Conservation (phyloP, 2,113 vertebrate genomes). For the Phycodurus eques region DNA sequence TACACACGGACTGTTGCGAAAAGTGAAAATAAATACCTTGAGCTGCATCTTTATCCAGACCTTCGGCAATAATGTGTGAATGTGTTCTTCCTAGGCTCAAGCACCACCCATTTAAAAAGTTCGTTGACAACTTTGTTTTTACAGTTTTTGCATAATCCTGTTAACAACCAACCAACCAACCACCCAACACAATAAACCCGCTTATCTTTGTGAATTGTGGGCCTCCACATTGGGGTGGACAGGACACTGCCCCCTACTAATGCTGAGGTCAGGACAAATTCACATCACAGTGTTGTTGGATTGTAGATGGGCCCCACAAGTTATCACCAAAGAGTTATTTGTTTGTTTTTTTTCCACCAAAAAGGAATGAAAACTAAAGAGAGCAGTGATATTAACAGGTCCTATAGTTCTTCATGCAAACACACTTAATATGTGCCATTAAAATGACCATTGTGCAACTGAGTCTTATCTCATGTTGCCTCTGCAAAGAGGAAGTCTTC, state of each 20-base stretch:
- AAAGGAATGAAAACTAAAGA: slow-evolving; percentile 1
- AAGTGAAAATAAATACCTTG: too few species aligned
- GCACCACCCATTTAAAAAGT: too few species aligned
- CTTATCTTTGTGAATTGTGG: not conserved
- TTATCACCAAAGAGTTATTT: not conserved
- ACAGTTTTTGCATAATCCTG: too few species aligned
- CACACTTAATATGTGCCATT: not conserved
- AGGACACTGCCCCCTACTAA: slow-evolving; percentile 12
- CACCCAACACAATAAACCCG: too few species aligned
- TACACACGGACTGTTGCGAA: too few species aligned
- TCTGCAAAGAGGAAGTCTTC: slow-evolving; percentile 27
- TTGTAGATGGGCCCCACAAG: slow-evolving; percentile 9
- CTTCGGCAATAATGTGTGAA: too few species aligned
- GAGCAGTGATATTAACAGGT: slow-evolving; percentile 1
- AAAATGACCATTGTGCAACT: slow-evolving; percentile 10
- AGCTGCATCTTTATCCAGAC: too few species aligned
- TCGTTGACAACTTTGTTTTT: too few species aligned
- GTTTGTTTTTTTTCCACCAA: not conserved
- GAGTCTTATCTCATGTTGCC: slow-evolving; percentile 21
- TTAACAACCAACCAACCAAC: too few species aligned
- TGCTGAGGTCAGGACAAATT: slow-evolving; percentile 60
- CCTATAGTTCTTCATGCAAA: not conserved
- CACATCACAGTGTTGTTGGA: slow-evolving; percentile 29
- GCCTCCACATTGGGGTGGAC: slow-evolving; percentile 26
- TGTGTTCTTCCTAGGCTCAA: too few species aligned